These are phyloP conservation scores for Madoqua kirkii DNA, from an alignment of 2,113 vertebrate species.

Conservation along the genomic window DNA sequence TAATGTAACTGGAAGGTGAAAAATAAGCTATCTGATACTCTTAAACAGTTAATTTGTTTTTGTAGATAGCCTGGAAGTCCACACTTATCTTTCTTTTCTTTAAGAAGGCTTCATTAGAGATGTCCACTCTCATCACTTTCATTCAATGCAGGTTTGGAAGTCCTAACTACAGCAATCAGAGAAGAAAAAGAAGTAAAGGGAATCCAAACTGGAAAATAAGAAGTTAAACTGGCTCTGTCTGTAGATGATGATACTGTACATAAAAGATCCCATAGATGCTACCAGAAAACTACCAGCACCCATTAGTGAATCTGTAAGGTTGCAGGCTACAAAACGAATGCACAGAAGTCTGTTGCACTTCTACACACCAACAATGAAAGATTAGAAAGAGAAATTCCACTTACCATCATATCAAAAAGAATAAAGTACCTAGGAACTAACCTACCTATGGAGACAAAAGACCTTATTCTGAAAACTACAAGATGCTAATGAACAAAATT, in stretches of 20 bases:
- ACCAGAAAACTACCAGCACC: background rate
- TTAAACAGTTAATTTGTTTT: background rate
- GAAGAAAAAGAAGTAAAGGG: background rate
- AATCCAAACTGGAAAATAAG: background rate
- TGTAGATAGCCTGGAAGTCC: background rate
- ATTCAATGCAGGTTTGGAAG: background rate
- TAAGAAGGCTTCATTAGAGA: background rate
- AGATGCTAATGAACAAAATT: rapidly evolving
- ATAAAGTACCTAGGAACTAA: background rate
- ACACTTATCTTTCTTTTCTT: background rate
- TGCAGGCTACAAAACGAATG: background rate
- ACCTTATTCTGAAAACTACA: background rate
- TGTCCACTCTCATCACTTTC: background rate
- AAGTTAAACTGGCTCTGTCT: background rate
- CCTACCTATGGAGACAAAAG: background rate
- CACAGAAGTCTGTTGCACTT: background rate
- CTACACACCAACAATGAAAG: background rate
- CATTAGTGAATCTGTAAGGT: background rate
- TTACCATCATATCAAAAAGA: background rate
- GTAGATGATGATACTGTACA: background rate
- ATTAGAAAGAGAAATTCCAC: background rate
- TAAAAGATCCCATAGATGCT: background rate
- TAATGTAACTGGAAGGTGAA: background rate
- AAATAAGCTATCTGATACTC: background rate
- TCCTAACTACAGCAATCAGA: background rate